A percentile compares a stretch with the other conserved stretches of the same genome.
Evolutionary conservation across 2,113 vertebrate species (phyloP).

Genomic region (Embiotoca jacksoni): DNA sequence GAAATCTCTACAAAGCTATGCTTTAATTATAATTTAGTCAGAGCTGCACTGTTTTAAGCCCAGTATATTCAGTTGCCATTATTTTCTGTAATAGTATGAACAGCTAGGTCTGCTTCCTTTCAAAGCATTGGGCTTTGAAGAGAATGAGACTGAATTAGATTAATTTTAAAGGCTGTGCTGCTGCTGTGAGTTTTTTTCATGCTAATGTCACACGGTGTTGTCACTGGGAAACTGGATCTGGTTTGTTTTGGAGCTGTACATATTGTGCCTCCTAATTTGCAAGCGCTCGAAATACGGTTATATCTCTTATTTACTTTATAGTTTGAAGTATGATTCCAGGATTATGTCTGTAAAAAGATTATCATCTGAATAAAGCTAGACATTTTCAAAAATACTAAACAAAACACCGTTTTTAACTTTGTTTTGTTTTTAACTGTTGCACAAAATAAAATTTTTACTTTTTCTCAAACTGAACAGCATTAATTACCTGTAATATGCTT

Average conservation of each 20-base stretch:
- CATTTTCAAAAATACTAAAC: too few relatives aligned
- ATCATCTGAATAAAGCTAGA: too few relatives aligned
- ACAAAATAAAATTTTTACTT: too few relatives aligned
- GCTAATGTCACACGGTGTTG: constrained; percentile 73
- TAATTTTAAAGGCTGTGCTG: constrained; percentile 79
- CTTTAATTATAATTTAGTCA: constrained; percentile 86
- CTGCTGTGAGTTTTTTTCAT: constrained; percentile 71
- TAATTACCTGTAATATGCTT: too few relatives aligned
- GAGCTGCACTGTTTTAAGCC: constrained; percentile 82
- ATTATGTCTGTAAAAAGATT: too few relatives aligned
- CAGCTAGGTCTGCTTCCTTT: constrained; percentile 82
- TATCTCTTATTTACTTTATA: not conserved
- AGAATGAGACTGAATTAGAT: constrained; percentile 83
- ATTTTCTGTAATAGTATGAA: constrained; percentile 81
- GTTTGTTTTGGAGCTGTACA: constrained; percentile 61
- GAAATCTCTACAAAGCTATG: constrained; percentile 85
- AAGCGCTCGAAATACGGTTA: constrained; percentile 22
- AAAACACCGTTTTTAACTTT: too few relatives aligned
- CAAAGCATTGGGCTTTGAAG: constrained; percentile 79
- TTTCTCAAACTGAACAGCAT: too few relatives aligned
- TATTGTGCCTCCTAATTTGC: constrained; percentile 20
- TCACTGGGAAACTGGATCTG: constrained; percentile 57
- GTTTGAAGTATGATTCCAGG: not conserved
- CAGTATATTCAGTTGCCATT: constrained; percentile 80
- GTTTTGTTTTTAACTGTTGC: too few relatives aligned